Base-by-base conservation (phyloP, 1,140 invertebrate genomes). In the Pseudoatta argentina region DNA sequence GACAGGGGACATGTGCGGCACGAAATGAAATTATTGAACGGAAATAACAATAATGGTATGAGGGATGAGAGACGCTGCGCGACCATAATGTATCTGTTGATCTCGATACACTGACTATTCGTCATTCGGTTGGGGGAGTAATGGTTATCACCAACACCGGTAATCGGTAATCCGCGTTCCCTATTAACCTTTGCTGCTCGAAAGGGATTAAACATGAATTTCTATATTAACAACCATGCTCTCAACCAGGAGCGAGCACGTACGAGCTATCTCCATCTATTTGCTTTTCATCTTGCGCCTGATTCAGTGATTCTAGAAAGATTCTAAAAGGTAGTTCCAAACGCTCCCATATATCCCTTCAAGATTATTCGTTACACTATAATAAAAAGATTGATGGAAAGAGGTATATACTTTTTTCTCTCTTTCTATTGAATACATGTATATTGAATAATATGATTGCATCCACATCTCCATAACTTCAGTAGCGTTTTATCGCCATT, bases 221-320 rank as follows among this genome's bases (percentile, higher is more conserved):
- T n/a, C n/a, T 24, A 71, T 27, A 69, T 61, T 83, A 61, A 51
- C 39, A 30, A 48, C 51, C 16, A 18, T 16, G 3, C 10, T 4
- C 63, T 67, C 1, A 27, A 39, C 16, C n/a, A 24, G 14, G 14
- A 73, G 24, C 21, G 21, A 21, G 21, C 21, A 24, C n/a, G 3
- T 14, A 24, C 16, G 21, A 69, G 10, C 30, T 24, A 53, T 27
- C 18, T 53, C 24, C 34, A 18, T 48, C 67, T 63, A 63, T 83
- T 83, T 75, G 69, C 57, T 75, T 83, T 83, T 73, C 69, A 83
- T 75, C 55, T 75, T 14, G 78, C 53, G 66, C 39, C 55, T 16
- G 39, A 73, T 61, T 59, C 39, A 1, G 18, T 21, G 24, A 72
- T 82, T 59, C 18, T 12, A 18, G 24, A 61, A 82, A 61, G 55